phyloP scores from a whole-genome alignment of 2,797 vertebrate genomes.

The Strix occidentalis region DNA sequence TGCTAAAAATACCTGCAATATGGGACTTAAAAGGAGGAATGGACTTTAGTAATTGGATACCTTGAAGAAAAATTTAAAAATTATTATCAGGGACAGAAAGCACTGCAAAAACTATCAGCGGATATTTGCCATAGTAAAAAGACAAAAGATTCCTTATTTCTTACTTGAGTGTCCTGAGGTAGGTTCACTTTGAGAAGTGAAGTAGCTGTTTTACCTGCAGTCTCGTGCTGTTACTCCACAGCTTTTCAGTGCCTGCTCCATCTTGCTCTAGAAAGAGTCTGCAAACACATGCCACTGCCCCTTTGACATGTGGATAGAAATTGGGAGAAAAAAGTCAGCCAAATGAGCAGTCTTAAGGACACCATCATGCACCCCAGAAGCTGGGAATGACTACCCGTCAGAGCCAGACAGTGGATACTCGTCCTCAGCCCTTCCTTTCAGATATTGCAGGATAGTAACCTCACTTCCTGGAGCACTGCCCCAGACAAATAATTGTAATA shows the following conservation, averaged over 20 bases:
- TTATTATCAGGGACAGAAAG: neutral
- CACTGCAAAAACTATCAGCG: neutral
- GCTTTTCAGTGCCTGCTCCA: neutral
- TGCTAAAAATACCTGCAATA: neutral
- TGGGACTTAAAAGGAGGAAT: neutral
- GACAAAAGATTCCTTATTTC: neutral
- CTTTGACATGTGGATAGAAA: neutral
- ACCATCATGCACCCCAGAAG: neutral
- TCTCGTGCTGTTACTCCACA: neutral
- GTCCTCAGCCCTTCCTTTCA: neutral
- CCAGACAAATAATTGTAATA: neutral
- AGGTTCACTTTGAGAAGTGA: neutral
- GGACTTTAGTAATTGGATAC: neutral
- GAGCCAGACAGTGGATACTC: neutral
- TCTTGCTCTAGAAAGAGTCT: neutral
- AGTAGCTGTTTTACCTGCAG: neutral
- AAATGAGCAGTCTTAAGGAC: neutral
- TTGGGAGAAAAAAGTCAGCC: neutral
- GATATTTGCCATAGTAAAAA: neutral
- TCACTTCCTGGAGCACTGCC: neutral
- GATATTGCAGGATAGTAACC: neutral
- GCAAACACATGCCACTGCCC: neutral
- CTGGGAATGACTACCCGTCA: neutral
- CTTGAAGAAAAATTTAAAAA: neutral
- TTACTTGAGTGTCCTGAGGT: accelerated